A percentile compares a stretch with the other conserved stretches of the same genome.
Evolutionary conservation across 2,113 vertebrate genomes (phyloP).

Genomic region (Pelvicachromis taeniatus): DNA sequence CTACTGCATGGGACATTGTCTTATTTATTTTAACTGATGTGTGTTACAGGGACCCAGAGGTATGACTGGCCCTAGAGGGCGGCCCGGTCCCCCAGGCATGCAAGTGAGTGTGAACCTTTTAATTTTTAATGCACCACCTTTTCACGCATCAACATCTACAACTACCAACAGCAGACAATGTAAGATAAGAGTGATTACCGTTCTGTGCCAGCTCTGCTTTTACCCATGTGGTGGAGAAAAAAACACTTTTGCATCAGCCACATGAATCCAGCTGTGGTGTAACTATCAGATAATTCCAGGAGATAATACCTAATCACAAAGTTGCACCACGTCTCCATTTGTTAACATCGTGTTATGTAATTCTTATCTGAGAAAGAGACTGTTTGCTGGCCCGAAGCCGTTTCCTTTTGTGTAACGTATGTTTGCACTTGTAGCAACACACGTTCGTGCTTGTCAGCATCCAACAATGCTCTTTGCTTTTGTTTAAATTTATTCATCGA

Average conservation of each 20-base stretch:
- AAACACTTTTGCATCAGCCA: neutral
- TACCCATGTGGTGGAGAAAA: neutral
- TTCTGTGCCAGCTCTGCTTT: neutral
- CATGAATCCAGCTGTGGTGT: neutral
- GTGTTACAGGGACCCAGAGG: constrained; percentile 76
- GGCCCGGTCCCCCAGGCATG: constrained; percentile 74
- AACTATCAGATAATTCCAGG: neutral
- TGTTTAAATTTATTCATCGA: neutral
- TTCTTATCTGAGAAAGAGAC: constrained; percentile 13
- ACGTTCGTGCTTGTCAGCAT: neutral
- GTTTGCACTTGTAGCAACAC: neutral
- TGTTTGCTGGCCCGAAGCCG: neutral
- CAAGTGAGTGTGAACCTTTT: constrained; percentile 64
- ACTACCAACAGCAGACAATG: neutral
- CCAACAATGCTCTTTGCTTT: neutral
- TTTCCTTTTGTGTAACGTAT: neutral
- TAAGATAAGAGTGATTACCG: neutral
- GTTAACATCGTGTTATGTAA: constrained; percentile 9
- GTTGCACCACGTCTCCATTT: neutral
- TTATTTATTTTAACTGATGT: neutral
- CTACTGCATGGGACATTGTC: neutral
- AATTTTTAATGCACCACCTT: neutral
- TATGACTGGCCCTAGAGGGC: constrained; percentile 78
- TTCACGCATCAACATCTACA: neutral
- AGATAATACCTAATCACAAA: neutral